Conservation (phyloP, 1,140 invertebrate genomes). For the Drosophila rufa region DNA sequence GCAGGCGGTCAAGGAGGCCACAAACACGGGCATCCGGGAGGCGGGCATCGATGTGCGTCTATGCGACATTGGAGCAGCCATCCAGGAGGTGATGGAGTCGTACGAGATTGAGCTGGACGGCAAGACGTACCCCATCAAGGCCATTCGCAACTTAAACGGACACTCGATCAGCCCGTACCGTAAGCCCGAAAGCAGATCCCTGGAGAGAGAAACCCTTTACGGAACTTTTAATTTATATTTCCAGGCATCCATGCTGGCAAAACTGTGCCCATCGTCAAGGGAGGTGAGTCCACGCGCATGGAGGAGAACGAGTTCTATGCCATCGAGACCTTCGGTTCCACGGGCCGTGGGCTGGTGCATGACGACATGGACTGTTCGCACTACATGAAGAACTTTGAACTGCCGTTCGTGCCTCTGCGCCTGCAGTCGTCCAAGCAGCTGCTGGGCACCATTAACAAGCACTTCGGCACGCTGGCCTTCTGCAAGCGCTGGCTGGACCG, state of each 20-base stretch:
- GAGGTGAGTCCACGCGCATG: constrained; percentile 98
- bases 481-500: constrained; percentile 99
- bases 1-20: constrained; percentile 98
- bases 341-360: constrained; percentile 97
- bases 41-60: constrained; percentile 98
- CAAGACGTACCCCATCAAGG: constrained; percentile 98
- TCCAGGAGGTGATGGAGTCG: constrained; percentile 99
- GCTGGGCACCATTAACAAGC: constrained; percentile 97
- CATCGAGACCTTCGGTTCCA: constrained; percentile 99
- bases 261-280: constrained; percentile 99
- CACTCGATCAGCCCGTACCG: constrained; percentile 99
- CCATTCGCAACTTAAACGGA: constrained; percentile 99
- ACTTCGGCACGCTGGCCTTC: constrained; percentile 99
- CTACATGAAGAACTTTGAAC: constrained; percentile 99
- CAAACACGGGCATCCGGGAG: constrained; percentile 97
- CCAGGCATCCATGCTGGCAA: constrained; percentile 99
- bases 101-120: constrained; percentile 99
- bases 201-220: not conserved
- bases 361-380: constrained; percentile 99
- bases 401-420: constrained; percentile 95
- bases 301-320: constrained; percentile 99
- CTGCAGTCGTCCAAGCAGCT: constrained; percentile 96
- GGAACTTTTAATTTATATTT: not conserved
- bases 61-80: constrained; percentile 98
- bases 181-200: constrained; percentile 83